phyloP scores from a whole-genome alignment of 2,888 invertebrate species.

The Isoperla grammatica region DNA sequence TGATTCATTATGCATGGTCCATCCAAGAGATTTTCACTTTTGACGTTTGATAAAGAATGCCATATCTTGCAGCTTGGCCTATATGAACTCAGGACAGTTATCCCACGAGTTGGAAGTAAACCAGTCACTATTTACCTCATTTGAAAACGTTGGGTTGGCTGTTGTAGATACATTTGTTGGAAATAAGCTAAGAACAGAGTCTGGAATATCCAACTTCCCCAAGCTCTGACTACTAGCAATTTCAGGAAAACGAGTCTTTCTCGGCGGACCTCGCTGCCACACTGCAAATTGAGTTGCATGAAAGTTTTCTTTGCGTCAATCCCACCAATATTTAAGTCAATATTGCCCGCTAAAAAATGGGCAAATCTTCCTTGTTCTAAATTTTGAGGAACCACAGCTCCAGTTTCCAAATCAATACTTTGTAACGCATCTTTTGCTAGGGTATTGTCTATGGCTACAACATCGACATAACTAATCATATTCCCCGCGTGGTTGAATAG shows the following conservation, averaged over 20 bases:
- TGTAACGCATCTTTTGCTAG: slow-evolving; percentile 1
- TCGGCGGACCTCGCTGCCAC: not conserved
- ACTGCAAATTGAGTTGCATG: not conserved
- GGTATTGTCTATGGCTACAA: not conserved
- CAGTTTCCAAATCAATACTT: not conserved
- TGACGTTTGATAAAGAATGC: slow-evolving; percentile 1
- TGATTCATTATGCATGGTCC: not conserved
- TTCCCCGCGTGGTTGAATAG: slow-evolving; percentile 4
- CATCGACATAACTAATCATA: slow-evolving; percentile 4
- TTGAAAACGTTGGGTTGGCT: not conserved
- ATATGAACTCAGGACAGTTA: not conserved
- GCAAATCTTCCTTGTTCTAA: not conserved
- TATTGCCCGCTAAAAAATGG: slow-evolving; percentile 7
- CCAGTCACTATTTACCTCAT: not conserved
- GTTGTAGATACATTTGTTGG: not conserved
- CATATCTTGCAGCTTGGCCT: not conserved
- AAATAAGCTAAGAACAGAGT: not conserved
- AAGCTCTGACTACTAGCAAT: not conserved
- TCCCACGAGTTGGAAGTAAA: not conserved
- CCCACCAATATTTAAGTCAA: not conserved
- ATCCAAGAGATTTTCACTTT: not conserved
- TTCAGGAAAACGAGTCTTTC: not conserved
- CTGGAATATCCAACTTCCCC: not conserved
- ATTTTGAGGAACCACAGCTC: slow-evolving; percentile 7
- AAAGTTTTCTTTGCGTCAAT: not conserved